phyloP scores from a whole-genome alignment of 2,113 vertebrate genomes.

The Corydoras sp. region DNA sequence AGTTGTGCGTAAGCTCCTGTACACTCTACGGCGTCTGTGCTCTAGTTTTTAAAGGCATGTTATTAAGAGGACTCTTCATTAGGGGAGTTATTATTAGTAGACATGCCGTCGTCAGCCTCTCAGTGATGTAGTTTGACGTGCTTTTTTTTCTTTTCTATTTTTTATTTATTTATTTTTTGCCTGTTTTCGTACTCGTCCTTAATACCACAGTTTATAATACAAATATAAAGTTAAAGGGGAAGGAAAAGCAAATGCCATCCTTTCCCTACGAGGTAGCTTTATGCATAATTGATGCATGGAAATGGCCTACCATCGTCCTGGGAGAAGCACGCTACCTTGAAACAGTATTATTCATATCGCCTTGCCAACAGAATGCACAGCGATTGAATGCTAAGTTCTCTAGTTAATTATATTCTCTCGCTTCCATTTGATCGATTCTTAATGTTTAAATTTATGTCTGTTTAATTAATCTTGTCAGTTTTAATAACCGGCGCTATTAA shows the following conservation, averaged over 20 bases:
- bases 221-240: background rate
- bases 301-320: constrained; percentile 16
- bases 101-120: no score
- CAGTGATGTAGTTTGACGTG: no score
- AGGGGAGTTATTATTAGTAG: no score
- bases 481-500: constrained; percentile 52
- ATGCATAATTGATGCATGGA: constrained; percentile 21
- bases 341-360: constrained; percentile 34
- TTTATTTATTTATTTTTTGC: background rate
- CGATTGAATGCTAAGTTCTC: constrained; percentile 43
- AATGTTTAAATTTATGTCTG: constrained; percentile 57
- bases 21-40: no score
- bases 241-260: constrained; percentile 1
- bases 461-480: constrained; percentile 58
- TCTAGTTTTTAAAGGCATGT: no score
- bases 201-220: constrained; percentile 20
- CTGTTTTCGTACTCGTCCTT: background rate
- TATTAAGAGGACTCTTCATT: no score
- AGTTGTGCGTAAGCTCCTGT: no score
- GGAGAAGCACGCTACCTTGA: constrained; percentile 21
- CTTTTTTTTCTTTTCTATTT: background rate
- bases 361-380: constrained; percentile 45
- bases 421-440: constrained; percentile 53
- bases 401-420: constrained; percentile 49
- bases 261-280: constrained; percentile 11